Percentiles rank a stretch among this genome's conserved stretches.
Conservation (phyloP, 2,113 vertebrate genomes). For the Nymphicus hollandicus region DNA sequence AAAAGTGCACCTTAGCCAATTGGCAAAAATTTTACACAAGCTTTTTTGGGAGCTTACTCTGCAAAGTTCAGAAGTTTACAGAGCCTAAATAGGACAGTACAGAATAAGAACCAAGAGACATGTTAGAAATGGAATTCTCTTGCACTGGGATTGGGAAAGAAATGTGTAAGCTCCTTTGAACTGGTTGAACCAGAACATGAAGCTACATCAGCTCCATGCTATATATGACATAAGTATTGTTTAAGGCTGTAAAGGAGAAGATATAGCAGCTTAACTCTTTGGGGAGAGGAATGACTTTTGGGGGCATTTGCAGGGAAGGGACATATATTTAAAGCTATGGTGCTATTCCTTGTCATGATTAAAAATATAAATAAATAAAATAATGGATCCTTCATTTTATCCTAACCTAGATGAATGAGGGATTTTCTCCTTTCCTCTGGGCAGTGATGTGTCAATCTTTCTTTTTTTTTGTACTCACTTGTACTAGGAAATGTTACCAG, state of each 20-base stretch:
- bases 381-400: not conserved
- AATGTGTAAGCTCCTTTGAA: not conserved
- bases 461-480: not conserved
- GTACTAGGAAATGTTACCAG: not conserved
- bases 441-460: not conserved
- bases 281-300: not conserved
- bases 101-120: not conserved
- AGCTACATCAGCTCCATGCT: not conserved
- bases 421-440: not conserved
- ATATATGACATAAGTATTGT: not conserved
- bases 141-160: not conserved
- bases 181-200: not conserved
- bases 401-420: not conserved
- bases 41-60: not conserved
- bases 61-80: not conserved
- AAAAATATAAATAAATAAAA: fast-evolving
- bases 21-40: not conserved
- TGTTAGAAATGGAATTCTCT: not conserved
- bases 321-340: not conserved
- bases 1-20: not conserved
- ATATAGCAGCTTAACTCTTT: not conserved
- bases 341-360: not conserved
- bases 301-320: not conserved
- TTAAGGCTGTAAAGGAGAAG: not conserved
- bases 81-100: not conserved